A percentile compares a stretch with the other conserved stretches of the same genome.
Conservation (phyloP, 2,797 vertebrate species). For the Setipinna tenuifilis region DNA sequence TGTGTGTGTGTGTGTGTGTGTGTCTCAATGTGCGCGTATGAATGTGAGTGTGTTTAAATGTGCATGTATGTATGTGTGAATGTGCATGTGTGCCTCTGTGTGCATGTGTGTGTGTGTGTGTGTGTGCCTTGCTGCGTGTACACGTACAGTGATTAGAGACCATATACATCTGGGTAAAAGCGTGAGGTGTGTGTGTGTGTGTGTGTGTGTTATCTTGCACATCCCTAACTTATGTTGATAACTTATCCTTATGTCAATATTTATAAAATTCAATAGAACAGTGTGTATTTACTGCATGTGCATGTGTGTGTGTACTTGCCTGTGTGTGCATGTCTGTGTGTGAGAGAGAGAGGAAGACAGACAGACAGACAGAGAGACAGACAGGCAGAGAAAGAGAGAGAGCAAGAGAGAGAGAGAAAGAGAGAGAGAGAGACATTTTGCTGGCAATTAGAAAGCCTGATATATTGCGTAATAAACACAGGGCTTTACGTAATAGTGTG, state of each 20-base stretch:
- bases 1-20: slow-evolving; percentile 2
- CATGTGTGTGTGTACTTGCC: slow-evolving; percentile 17
- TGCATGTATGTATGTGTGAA: neutral
- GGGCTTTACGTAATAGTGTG: neutral
- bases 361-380: neutral
- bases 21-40: neutral
- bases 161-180: neutral
- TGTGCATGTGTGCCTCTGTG: neutral
- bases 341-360: neutral
- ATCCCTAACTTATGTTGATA: slow-evolving; percentile 21
- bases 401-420: neutral
- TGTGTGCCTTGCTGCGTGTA: neutral
- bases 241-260: slow-evolving; percentile 43
- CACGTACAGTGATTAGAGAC: neutral
- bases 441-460: neutral
- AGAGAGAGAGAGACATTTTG: neutral
- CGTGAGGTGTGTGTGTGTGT: slow-evolving; percentile 4
- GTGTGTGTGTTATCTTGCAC: neutral
- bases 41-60: too few species aligned
- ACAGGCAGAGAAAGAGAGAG: neutral
- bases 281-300: neutral
- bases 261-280: slow-evolving; percentile 32
- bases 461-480: slow-evolving; percentile 1
- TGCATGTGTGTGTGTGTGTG: neutral
- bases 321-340: neutral